These are phyloP conservation scores for Myotis vivesi DNA, from an alignment of 2,797 vertebrate species.

Conservation along the genomic window DNA sequence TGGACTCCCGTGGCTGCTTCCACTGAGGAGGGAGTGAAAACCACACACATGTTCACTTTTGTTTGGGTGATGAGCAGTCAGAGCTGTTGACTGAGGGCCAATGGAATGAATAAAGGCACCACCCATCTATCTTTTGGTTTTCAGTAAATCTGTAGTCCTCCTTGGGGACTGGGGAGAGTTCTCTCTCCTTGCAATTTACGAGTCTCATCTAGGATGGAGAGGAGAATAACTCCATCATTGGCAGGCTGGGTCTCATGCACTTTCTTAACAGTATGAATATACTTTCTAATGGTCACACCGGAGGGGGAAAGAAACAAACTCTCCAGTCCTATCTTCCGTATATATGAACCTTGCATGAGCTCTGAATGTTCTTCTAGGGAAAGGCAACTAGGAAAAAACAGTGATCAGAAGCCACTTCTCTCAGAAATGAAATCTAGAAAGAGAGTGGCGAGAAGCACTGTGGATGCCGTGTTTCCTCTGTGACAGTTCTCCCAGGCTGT, in stretches of 20 bases:
- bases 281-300: conserved; percentile 21
- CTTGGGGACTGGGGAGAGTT: neutral
- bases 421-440: conserved; percentile 82
- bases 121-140: conserved; percentile 27
- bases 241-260: neutral
- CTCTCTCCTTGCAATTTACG: conserved; percentile 47
- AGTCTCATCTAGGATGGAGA: neutral
- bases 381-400: conserved; percentile 55
- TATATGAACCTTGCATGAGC: neutral
- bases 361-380: conserved; percentile 42
- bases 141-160: neutral
- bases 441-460: conserved; percentile 75
- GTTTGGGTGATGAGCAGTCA: conserved; percentile 8
- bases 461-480: conserved; percentile 81
- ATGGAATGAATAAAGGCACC: neutral
- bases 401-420: conserved; percentile 48
- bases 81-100: conserved; percentile 35
- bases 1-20: neutral
- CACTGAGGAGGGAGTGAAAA: neutral
- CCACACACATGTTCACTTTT: conserved; percentile 12
- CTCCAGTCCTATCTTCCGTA: neutral
- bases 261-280: conserved; percentile 7
- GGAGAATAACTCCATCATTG: neutral
- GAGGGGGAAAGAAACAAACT: neutral
- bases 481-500: conserved; percentile 79